Conservation (phyloP, 64 coral and sea anemone genomes). For the Astreopora myriophthalma region DNA sequence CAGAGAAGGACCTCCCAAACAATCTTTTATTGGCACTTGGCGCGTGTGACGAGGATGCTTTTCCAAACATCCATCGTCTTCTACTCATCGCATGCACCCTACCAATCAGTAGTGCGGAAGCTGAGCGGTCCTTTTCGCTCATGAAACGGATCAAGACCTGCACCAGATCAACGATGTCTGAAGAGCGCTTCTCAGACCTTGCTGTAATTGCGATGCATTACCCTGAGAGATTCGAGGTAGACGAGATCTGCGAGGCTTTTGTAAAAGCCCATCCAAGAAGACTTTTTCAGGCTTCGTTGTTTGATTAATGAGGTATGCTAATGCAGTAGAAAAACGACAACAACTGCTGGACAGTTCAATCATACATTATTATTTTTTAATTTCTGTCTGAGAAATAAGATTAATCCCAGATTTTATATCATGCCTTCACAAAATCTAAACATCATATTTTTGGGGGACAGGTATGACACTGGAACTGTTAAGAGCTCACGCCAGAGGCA, state of each 20-base stretch:
- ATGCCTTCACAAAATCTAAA: background rate
- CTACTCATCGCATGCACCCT: background rate
- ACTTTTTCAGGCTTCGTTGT: too few species aligned
- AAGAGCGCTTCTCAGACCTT: constrained; percentile 4
- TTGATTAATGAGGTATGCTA: background rate
- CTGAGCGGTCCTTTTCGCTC: background rate
- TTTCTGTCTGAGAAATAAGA: background rate
- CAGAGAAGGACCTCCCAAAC: constrained; percentile 37
- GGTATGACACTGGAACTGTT: background rate
- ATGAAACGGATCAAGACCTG: background rate
- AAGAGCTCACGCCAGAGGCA: background rate
- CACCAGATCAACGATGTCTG: background rate
- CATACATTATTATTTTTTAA: background rate
- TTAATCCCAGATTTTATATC: background rate
- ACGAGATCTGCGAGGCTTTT: background rate
- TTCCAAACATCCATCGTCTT: constrained; percentile 58
- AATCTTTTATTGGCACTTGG: constrained; percentile 38
- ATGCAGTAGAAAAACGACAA: background rate
- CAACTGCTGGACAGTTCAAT: background rate
- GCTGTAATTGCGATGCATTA: constrained; percentile 9
- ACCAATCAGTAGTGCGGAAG: background rate
- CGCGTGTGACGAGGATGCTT: constrained; percentile 6
- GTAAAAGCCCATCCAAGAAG: background rate
- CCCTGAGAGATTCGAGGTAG: constrained; percentile 11
- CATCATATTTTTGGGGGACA: background rate